phyloP scores from a whole-genome alignment of 2,113 vertebrate species.

The Austrofundulus limnaeus region DNA sequence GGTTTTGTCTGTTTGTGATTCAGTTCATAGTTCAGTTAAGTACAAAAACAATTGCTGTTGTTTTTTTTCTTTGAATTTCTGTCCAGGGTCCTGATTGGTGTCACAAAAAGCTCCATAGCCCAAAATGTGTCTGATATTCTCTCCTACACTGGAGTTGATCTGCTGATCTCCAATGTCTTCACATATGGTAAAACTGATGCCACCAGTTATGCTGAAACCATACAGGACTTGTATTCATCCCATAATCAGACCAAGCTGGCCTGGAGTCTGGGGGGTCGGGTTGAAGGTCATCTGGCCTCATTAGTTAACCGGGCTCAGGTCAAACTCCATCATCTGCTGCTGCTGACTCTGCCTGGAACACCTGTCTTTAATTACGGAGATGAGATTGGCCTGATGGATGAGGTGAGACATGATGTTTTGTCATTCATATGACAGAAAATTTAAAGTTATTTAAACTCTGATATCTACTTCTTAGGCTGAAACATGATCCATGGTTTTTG shows the following conservation, averaged over 20 bases:
- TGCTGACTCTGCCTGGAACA: constrained; percentile 85
- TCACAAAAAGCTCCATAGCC: constrained; percentile 36
- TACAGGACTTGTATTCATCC: constrained; percentile 53
- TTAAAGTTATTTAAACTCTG: too few relatives aligned
- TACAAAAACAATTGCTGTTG: too few relatives aligned
- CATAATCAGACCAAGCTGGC: constrained; percentile 60
- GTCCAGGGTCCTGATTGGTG: constrained; percentile 73
- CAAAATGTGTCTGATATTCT: constrained; percentile 55
- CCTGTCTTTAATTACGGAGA: constrained; percentile 85
- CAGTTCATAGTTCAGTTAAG: too few relatives aligned
- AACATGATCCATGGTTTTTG: background rate
- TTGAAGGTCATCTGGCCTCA: constrained; percentile 72
- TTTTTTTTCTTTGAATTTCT: background rate
- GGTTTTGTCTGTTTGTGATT: too few relatives aligned
- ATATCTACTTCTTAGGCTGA: too few relatives aligned
- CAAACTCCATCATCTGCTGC: constrained; percentile 78
- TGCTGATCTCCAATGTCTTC: constrained; percentile 72
- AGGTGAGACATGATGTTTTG: constrained; percentile 45
- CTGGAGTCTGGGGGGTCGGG: constrained; percentile 71
- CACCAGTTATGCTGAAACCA: constrained; percentile 2
- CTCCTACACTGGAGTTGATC: constrained; percentile 70
- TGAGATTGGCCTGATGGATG: constrained; percentile 80
- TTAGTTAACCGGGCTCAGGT: constrained; percentile 53
- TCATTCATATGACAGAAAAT: too few relatives aligned
- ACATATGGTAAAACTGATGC: background rate